phyloP scores from a whole-genome alignment of 2,888 invertebrate genomes.

The Eupelmus urozonus region DNA sequence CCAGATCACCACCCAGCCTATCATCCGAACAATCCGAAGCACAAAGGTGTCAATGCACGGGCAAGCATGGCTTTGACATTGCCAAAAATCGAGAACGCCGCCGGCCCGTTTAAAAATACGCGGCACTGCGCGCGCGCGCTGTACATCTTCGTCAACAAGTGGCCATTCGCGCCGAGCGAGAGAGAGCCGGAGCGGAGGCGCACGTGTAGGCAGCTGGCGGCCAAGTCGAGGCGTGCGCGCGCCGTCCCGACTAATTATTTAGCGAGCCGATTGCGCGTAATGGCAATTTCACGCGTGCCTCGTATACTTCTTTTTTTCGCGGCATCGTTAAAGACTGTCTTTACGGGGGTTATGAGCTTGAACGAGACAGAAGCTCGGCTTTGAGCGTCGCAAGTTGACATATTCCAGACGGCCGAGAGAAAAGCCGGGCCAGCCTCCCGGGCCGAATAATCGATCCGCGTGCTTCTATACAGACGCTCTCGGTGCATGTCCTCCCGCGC shows the following conservation, averaged over 20 bases:
- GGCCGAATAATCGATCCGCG: slow-evolving; percentile 47
- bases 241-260: background rate
- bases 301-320: too few species aligned
- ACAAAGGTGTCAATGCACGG: slow-evolving; percentile 40
- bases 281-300: background rate
- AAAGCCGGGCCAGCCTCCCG: slow-evolving; percentile 34
- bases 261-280: too few species aligned
- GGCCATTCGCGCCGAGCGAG: slow-evolving; percentile 35
- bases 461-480: background rate
- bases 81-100: slow-evolving; percentile 47
- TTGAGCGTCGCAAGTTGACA: background rate
- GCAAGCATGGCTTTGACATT: slow-evolving; percentile 52
- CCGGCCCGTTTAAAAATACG: slow-evolving; percentile 55
- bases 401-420: background rate
- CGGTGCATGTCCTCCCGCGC: background rate
- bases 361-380: too few species aligned
- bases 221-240: background rate
- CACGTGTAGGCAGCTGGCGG: background rate
- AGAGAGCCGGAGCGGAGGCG: slow-evolving; percentile 3
- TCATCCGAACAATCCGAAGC: too few species aligned
- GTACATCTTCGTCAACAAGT: slow-evolving; percentile 50
- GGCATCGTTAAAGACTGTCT: too few species aligned
- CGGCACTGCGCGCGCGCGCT: slow-evolving; percentile 9
- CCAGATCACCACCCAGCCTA: too few species aligned
- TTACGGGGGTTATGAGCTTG: too few species aligned